phyloP scores from a whole-genome alignment of 2,888 invertebrate species.

The Masnerella sp. region DNA sequence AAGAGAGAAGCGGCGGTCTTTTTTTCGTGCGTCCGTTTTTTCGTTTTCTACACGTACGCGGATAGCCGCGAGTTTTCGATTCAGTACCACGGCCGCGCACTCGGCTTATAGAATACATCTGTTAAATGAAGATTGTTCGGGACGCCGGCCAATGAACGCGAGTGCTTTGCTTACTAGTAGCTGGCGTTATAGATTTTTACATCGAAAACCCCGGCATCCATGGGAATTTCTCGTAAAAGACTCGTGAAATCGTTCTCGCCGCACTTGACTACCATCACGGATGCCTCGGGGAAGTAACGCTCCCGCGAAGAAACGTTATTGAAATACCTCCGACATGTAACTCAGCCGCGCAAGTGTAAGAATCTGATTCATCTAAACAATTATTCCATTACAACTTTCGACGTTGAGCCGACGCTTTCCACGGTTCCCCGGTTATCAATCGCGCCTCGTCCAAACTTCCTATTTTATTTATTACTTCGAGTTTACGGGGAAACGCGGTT shows the following conservation, averaged over 20 bases:
- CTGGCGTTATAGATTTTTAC: conserved; percentile 68
- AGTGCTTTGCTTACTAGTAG: conserved; percentile 71
- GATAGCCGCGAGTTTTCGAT: conserved; percentile 39
- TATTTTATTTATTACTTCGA: too few relatives aligned
- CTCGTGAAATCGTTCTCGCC: conserved; percentile 65
- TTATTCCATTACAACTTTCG: conserved; percentile 11
- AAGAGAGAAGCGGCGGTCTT: conserved; percentile 54
- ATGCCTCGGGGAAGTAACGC: conserved; percentile 58
- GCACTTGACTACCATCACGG: conserved; percentile 58
- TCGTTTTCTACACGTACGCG: conserved; percentile 36
- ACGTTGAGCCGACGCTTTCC: too few relatives aligned
- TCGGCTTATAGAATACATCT: conserved; percentile 62
- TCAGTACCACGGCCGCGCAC: conserved; percentile 61
- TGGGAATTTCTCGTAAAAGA: conserved; percentile 66
- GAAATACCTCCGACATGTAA: conserved; percentile 57
- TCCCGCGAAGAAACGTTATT: conserved; percentile 56
- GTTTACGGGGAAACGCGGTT: too few relatives aligned
- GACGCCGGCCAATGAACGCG: conserved; percentile 64
- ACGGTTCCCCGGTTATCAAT: too few relatives aligned
- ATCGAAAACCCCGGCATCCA: conserved; percentile 63
- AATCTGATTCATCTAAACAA: conserved; percentile 33
- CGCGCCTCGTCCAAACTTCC: too few relatives aligned
- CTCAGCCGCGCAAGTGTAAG: conserved; percentile 46
- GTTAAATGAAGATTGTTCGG: conserved; percentile 56
- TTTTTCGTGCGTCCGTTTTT: conserved; percentile 28